Evolutionary conservation across 2,888 invertebrate species (phyloP).

Genomic region (Oasisia sp.): DNA sequence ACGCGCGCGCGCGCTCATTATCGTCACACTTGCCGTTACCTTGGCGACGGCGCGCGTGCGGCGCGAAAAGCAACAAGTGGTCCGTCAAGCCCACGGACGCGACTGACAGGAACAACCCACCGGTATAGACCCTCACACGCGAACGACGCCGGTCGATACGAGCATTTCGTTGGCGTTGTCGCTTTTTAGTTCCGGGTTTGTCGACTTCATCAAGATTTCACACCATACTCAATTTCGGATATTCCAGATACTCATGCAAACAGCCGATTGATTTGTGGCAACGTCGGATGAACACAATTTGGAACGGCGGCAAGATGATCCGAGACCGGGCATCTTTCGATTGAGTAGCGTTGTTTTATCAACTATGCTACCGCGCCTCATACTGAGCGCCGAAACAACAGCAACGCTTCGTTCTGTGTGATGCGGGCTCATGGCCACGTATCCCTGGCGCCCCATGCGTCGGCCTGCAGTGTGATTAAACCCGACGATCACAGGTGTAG

Average conservation of each 20-base stretch:
- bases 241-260: no score
- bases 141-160: background rate
- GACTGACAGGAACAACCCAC: background rate
- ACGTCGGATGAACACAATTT: background rate
- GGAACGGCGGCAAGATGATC: no score
- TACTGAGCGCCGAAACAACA: no score
- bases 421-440: no score
- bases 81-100: background rate
- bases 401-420: no score
- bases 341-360: no score
- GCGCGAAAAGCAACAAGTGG: conserved; percentile 1
- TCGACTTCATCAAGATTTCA: background rate
- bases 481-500: no score
- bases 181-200: background rate
- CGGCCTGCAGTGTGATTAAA: no score
- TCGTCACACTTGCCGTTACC: conserved; percentile 5
- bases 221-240: background rate
- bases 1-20: background rate
- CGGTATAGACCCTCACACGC: background rate
- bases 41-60: background rate
- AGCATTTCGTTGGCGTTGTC: background rate
- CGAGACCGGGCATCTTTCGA: no score
- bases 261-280: background rate
- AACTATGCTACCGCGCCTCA: no score
- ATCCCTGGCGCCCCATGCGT: no score